Percentiles rank a stretch among this genome's conserved stretches.
phyloP scores from a whole-genome alignment of 2,113 vertebrate species.

The Pycnonotus jocosus region DNA sequence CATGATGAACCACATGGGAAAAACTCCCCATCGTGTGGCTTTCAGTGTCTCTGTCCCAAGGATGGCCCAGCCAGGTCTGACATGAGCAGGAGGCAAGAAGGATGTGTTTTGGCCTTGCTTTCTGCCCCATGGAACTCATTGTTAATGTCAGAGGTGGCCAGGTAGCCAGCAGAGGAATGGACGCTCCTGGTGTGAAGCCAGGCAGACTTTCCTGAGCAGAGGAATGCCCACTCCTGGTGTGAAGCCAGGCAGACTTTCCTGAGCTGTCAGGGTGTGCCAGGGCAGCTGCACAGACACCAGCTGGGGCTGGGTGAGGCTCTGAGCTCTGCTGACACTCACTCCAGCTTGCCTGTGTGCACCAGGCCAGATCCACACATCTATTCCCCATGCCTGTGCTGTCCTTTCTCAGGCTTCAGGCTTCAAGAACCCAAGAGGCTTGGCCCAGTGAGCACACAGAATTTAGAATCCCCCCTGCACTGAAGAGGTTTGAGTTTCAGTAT shows the following conservation, averaged over 20 bases:
- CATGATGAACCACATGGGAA: rapidly evolving
- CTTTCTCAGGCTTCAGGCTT: neutral
- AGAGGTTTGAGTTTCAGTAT: neutral
- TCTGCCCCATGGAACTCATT: neutral
- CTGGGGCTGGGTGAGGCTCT: neutral
- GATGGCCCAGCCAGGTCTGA: neutral
- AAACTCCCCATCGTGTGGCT: neutral
- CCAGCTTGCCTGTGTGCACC: rapidly evolving
- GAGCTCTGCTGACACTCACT: neutral
- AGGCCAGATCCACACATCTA: rapidly evolving
- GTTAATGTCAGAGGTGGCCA: neutral
- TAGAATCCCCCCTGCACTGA: neutral
- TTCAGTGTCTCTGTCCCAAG: neutral
- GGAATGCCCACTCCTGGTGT: neutral
- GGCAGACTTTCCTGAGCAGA: too few species aligned
- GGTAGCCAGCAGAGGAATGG: too few species aligned
- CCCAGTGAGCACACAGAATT: neutral
- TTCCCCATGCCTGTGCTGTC: neutral
- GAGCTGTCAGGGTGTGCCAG: neutral
- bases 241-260: neutral
- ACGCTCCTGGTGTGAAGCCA: too few species aligned
- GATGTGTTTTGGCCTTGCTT: neutral
- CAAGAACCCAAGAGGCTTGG: neutral
- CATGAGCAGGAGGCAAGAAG: neutral
- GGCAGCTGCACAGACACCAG: neutral